phyloP scores from a whole-genome alignment of 2,888 invertebrate genomes.

The Tachina fera region DNA sequence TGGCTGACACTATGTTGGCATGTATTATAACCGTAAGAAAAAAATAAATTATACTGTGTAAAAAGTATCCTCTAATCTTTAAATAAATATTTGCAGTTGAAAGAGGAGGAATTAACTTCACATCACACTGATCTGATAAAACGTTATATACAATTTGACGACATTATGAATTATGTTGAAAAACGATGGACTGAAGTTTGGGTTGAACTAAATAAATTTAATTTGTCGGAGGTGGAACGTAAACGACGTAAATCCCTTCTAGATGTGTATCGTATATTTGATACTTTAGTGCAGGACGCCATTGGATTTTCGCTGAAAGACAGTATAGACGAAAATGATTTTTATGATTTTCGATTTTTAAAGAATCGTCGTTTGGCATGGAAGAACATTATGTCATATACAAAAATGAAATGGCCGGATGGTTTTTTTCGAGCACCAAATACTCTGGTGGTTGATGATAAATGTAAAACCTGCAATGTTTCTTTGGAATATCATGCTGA shows the following conservation, averaged over 20 bases:
- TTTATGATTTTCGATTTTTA: conserved; percentile 80
- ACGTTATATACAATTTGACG: conserved; percentile 85
- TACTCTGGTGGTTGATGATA: conserved; percentile 79
- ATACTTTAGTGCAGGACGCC: conserved; percentile 80
- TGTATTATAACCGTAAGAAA: conserved; percentile 84
- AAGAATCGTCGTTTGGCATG: conserved; percentile 81
- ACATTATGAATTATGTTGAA: conserved; percentile 85
- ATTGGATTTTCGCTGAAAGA: conserved; percentile 79
- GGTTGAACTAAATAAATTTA: conserved; percentile 81
- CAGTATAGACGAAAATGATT: conserved; percentile 80
- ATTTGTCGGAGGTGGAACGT: conserved; percentile 80
- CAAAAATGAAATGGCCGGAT: conserved; percentile 80
- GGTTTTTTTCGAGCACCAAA: conserved; percentile 80
- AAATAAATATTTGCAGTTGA: conserved; percentile 75
- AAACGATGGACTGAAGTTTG: conserved; percentile 84
- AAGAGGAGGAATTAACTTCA: conserved; percentile 80
- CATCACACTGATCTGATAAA: conserved; percentile 81
- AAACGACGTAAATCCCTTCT: conserved; percentile 80
- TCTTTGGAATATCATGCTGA: conserved; percentile 80
- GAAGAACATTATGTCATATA: conserved; percentile 81
- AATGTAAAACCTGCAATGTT: conserved; percentile 80
- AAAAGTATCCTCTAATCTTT: background rate
- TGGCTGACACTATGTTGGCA: conserved; percentile 85
- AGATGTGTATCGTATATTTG: conserved; percentile 80
- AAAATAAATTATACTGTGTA: background rate